A percentile compares a stretch with the other conserved stretches of the same genome.
Conservation (phyloP, 2,113 vertebrate species). For the Strix uralensis region DNA sequence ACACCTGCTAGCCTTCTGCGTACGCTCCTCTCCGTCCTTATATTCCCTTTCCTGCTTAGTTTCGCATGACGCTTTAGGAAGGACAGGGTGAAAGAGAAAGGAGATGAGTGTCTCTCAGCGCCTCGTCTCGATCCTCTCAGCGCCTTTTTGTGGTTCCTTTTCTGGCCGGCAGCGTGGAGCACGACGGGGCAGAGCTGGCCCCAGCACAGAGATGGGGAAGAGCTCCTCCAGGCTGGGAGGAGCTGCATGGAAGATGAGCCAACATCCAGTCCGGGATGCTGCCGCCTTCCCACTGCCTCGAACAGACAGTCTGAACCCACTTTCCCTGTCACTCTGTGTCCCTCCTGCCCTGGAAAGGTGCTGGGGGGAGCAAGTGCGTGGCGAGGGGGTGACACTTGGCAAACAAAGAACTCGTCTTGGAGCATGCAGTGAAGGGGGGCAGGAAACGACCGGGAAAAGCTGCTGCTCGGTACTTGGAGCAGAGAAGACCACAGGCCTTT, state of each 20-base stretch:
- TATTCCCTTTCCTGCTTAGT: slow-evolving; percentile 4
- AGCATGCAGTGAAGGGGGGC: background rate
- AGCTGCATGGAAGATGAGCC: background rate
- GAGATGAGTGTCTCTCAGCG: slow-evolving; percentile 45
- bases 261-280: background rate
- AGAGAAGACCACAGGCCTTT: background rate
- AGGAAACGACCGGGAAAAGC: background rate
- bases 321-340: background rate
- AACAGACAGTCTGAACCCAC: background rate
- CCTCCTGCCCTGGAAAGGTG: background rate
- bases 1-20: background rate
- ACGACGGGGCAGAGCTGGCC: background rate
- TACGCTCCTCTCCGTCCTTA: slow-evolving; percentile 41
- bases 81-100: slow-evolving; percentile 54
- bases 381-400: background rate
- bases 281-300: background rate
- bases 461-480: background rate
- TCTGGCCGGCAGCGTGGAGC: background rate
- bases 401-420: background rate
- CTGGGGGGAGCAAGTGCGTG: background rate
- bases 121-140: slow-evolving; percentile 36
- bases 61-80: slow-evolving; percentile 49
- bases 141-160: slow-evolving; percentile 21
- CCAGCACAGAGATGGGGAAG: background rate
- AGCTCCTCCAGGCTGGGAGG: background rate